phyloP scores from a whole-genome alignment of 2,888 invertebrate species.

The Sinhomidia bicolor region DNA sequence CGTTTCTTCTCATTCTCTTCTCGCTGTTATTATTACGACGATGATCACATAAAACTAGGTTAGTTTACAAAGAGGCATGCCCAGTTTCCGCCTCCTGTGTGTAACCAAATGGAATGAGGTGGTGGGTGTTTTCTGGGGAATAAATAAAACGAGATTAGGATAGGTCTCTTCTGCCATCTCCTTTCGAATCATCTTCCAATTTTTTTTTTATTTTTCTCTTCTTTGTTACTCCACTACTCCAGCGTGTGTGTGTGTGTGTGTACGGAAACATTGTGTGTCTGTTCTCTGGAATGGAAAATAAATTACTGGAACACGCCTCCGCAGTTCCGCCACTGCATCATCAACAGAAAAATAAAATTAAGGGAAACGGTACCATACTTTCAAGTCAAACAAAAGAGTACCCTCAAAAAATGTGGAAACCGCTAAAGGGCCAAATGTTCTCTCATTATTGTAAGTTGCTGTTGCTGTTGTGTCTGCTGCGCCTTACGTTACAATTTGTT shows the following conservation, averaged over 20 bases:
- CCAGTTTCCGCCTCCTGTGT: constrained; percentile 55
- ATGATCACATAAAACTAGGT: constrained; percentile 71
- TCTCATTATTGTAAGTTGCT: neutral
- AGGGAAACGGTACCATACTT: constrained; percentile 18
- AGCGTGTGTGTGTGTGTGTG: neutral
- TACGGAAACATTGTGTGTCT: constrained; percentile 27
- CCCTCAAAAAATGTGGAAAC: neutral
- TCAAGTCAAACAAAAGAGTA: neutral
- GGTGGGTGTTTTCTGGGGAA: constrained; percentile 66
- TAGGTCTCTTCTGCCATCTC: constrained; percentile 45
- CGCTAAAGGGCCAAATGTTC: neutral
- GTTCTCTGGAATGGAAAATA: constrained; percentile 68
- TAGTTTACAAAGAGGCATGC: constrained; percentile 62
- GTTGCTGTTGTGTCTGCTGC: neutral
- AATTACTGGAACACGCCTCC: constrained; percentile 75
- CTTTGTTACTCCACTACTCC: neutral
- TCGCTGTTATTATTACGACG: constrained; percentile 49
- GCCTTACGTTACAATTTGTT: neutral
- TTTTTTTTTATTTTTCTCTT: constrained; percentile 51
- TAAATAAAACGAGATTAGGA: constrained; percentile 65
- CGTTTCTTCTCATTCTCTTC: constrained; percentile 13
- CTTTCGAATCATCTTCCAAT: constrained; percentile 46
- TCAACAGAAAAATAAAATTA: constrained; percentile 49
- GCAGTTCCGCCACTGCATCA: constrained; percentile 67
- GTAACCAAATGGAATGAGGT: constrained; percentile 67